Evolutionary conservation across 2,888 invertebrate species (phyloP), one percentile per base, ranked within the genome.

Genomic region (Melinopterus prodromus): DNA sequence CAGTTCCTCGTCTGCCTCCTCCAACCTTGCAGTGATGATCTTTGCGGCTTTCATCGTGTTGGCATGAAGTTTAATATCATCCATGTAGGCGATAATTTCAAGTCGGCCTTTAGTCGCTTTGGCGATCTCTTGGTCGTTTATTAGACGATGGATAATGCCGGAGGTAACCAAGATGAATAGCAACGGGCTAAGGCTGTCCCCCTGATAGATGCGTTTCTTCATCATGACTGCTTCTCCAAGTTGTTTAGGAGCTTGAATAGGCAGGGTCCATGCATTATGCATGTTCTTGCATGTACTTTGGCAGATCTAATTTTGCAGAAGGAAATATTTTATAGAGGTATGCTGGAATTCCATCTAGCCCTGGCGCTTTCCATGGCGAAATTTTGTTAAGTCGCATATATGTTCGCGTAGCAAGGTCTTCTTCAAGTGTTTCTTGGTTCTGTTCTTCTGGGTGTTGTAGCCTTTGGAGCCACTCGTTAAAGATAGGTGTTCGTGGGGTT

Each of bases 31-130:
- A 12, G 16, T 71, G 71, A 16, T 71, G 12, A 71, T 71, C 15
- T 71, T 71, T 71, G 16, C 26, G 71, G n/a, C 9, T 71, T 71
- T 26, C 71, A 71, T 16, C 9, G 26, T 71, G 15, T 71, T 71
- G 38, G 38, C 9, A 9, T 38, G 38, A 9, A 38, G 6, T 38
- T 38, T 38, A 6, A 38, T 38, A 38, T 38, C 38, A 9, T 38
- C 38, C 38, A 38, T 38, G 15, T 71, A 71, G 16, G 71, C 71
- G 12, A 71, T 71, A 12, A 71, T 71, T 16, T 16, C 15, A 12
- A 71, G 16, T 16, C 71, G 12, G 12, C 71, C 71, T 71, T 26
- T 71, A 15, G 16, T 71, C 26, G 9, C 71, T n/a, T 71, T 71
- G 16, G 16, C 26, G 1, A 71, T n/a, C 15, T n/a, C n/a, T n/a